Evolutionary conservation across 2,888 invertebrate genomes (phyloP).

Genomic region (Theodoxus fluviatilis): DNA sequence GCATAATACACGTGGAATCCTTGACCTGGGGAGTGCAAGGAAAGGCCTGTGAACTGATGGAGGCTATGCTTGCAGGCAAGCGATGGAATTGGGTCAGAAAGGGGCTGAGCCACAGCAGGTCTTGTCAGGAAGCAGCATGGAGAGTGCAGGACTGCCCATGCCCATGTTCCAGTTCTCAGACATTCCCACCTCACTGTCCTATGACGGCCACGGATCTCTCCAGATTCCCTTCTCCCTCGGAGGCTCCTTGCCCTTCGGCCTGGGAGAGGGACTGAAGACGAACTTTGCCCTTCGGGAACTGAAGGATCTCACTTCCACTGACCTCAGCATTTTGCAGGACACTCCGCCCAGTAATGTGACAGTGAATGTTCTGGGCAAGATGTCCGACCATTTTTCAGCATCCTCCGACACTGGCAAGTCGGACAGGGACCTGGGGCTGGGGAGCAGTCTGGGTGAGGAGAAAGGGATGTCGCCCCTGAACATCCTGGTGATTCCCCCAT

Average conservation of each 20-base stretch:
- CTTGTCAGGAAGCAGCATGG: slow-evolving; percentile 25
- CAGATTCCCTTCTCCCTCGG: slow-evolving; percentile 24
- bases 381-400: slow-evolving; percentile 26
- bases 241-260: slow-evolving; percentile 23
- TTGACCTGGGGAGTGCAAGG: no score
- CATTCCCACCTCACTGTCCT: slow-evolving; percentile 20
- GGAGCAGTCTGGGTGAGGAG: slow-evolving; percentile 24
- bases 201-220: slow-evolving; percentile 17
- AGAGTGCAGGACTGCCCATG: slow-evolving; percentile 21
- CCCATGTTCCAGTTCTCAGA: slow-evolving; percentile 22
- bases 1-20: no score
- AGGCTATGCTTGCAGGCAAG: no score
- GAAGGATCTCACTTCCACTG: slow-evolving; percentile 26
- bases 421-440: slow-evolving; percentile 24
- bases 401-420: slow-evolving; percentile 20
- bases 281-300: slow-evolving; percentile 21
- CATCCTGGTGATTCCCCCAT: slow-evolving; percentile 34
- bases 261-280: slow-evolving; percentile 17
- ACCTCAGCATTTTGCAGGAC: slow-evolving; percentile 19
- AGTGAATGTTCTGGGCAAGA: slow-evolving; percentile 23
- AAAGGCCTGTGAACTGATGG: no score
- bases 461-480: slow-evolving; percentile 37
- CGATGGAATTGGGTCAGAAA: slow-evolving; percentile 28
- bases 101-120: slow-evolving; percentile 27
- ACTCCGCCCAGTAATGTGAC: slow-evolving; percentile 25